A percentile compares a stretch with the other conserved stretches of the same genome.
Conservation (phyloP, 2,888 invertebrate genomes). For the Oxycera nigricornis region DNA sequence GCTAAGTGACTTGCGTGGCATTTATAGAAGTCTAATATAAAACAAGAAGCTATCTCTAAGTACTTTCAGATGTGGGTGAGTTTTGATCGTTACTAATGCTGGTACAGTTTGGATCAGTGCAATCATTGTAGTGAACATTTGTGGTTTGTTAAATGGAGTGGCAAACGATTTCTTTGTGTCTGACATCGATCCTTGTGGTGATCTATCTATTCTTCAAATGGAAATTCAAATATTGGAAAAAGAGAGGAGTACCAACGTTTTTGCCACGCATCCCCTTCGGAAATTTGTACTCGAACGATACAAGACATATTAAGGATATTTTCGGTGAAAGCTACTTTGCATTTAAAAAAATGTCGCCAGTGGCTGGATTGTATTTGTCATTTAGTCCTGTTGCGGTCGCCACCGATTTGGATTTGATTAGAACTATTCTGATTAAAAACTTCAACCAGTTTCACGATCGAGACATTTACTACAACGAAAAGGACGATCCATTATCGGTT, state of each 20-base stretch:
- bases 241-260: slow-evolving; percentile 35
- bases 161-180: not conserved
- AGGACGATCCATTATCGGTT: slow-evolving; percentile 58
- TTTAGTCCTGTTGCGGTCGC: slow-evolving; percentile 43
- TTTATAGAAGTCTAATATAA: no score
- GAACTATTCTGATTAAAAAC: slow-evolving; percentile 59
- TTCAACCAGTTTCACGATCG: slow-evolving; percentile 59
- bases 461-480: slow-evolving; percentile 56
- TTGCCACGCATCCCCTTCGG: slow-evolving; percentile 51
- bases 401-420: slow-evolving; percentile 51
- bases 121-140: no score
- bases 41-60: no score
- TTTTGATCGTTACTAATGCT: no score
- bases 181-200: not conserved
- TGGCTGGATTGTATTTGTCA: slow-evolving; percentile 45
- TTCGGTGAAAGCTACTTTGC: slow-evolving; percentile 1
- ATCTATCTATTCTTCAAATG: slow-evolving; percentile 37
- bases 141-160: no score
- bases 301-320: slow-evolving; percentile 27
- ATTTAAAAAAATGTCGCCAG: slow-evolving; percentile 38
- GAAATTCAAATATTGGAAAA: slow-evolving; percentile 5
- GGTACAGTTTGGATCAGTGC: no score
- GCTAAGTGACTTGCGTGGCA: no score
- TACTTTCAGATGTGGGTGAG: no score
- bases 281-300: slow-evolving; percentile 44